Percentiles rank a stretch among this genome's conserved stretches.
Evolutionary conservation across 2,888 invertebrate species (phyloP).

Genomic region (Hybos culiciformis): DNA sequence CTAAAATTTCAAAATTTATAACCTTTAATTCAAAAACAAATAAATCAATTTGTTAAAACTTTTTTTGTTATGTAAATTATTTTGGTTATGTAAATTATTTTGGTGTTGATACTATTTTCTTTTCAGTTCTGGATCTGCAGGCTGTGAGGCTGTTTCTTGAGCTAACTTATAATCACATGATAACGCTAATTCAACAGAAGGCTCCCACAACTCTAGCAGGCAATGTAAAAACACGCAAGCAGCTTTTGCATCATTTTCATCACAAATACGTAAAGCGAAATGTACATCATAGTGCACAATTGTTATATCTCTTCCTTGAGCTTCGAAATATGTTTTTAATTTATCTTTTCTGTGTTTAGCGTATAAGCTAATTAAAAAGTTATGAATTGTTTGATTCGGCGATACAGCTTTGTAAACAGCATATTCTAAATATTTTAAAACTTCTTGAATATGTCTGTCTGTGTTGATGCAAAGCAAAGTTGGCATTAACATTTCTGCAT

Average conservation of each 20-base stretch:
- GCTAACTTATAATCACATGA: slow-evolving; percentile 66
- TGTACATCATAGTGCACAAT: slow-evolving; percentile 85
- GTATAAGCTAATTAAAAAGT: slow-evolving; percentile 79
- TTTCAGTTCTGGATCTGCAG: slow-evolving; percentile 54
- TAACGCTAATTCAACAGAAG: slow-evolving; percentile 84
- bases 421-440: slow-evolving; percentile 78
- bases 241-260: slow-evolving; percentile 52
- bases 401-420: slow-evolving; percentile 65
- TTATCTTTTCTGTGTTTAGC: slow-evolving; percentile 56
- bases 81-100: no score
- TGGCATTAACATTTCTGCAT: slow-evolving; percentile 67
- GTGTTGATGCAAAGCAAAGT: slow-evolving; percentile 69
- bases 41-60: slow-evolving; percentile 28
- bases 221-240: slow-evolving; percentile 85
- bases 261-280: slow-evolving; percentile 68
- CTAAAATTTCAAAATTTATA: slow-evolving; percentile 80
- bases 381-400: slow-evolving; percentile 76
- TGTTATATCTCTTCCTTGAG: slow-evolving; percentile 61
- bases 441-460: slow-evolving; percentile 57
- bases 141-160: slow-evolving; percentile 69
- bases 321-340: slow-evolving; percentile 60
- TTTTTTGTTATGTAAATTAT: not conserved
- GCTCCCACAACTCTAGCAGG: slow-evolving; percentile 75
- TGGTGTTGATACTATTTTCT: no score
- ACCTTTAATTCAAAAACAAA: slow-evolving; percentile 86